Conservation (phyloP, 2,113 vertebrate species). For the Protobothrops flavoviridis region DNA sequence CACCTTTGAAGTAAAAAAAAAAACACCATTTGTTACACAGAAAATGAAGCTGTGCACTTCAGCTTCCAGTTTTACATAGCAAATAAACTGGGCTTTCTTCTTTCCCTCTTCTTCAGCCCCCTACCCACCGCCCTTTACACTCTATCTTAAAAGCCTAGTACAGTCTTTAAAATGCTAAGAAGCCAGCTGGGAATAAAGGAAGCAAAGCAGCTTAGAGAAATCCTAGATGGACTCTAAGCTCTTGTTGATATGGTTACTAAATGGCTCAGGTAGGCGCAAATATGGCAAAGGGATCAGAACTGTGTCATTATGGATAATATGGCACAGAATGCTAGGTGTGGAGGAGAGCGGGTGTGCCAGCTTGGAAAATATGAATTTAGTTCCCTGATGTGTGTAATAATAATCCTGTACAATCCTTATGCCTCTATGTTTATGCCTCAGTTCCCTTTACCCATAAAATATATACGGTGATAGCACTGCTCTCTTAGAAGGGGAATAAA, state of each 20-base stretch:
- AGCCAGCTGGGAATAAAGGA: slow-evolving; percentile 55
- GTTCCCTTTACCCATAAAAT: background rate
- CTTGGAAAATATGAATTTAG: background rate
- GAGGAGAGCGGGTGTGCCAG: background rate
- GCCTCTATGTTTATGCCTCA: background rate
- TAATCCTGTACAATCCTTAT: background rate
- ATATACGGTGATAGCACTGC: background rate
- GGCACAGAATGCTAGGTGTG: slow-evolving; percentile 6
- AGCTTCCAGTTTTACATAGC: slow-evolving; percentile 56
- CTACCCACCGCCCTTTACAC: slow-evolving; percentile 42
- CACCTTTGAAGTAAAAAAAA: slow-evolving; percentile 71
- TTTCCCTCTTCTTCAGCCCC: slow-evolving; percentile 24
- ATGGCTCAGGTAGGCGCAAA: background rate
- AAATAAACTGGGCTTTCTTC: slow-evolving; percentile 60
- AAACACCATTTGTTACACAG: slow-evolving; percentile 70
- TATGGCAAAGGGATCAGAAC: background rate
- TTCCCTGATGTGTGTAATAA: background rate
- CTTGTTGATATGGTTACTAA: slow-evolving; percentile 4
- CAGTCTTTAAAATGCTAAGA: slow-evolving; percentile 36
- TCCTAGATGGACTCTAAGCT: slow-evolving; percentile 43
- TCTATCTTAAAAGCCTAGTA: slow-evolving; percentile 57
- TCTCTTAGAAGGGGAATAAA: background rate
- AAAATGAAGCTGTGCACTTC: slow-evolving; percentile 66
- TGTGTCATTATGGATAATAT: background rate
- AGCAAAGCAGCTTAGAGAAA: slow-evolving; percentile 55